These are phyloP conservation scores for Ephydatia muelleri DNA, from an alignment of 37 sponge, comb jelly and placozoan genomes.

Conservation along the genomic window DNA sequence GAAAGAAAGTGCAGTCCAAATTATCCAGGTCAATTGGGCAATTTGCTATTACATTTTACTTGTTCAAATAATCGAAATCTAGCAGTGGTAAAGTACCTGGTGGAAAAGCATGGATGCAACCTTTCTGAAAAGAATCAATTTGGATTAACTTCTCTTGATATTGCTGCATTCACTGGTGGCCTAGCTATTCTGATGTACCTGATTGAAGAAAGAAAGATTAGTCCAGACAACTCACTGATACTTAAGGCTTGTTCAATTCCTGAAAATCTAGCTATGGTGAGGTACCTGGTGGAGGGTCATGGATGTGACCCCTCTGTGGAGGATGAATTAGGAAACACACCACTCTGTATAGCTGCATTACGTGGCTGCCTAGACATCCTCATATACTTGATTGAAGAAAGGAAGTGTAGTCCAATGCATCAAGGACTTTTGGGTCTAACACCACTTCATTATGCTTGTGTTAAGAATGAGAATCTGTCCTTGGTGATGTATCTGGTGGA, in stretches of 20 bases:
- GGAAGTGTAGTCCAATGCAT: not conserved
- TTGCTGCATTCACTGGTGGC: slow-evolving; percentile 61
- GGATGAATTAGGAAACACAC: slow-evolving; percentile 41
- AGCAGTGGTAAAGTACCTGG: slow-evolving; percentile 15
- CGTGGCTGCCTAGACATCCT: slow-evolving; percentile 48
- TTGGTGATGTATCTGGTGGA: slow-evolving; percentile 13
- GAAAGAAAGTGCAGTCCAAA: not conserved
- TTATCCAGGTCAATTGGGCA: not conserved
- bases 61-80: not conserved
- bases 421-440: slow-evolving; percentile 47
- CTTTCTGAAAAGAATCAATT: slow-evolving; percentile 30
- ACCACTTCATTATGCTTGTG: slow-evolving; percentile 67
- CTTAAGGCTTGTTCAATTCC: too few relatives aligned
- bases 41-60: not conserved
- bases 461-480: slow-evolving; percentile 31
- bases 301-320: not conserved
- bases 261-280: slow-evolving; percentile 25
- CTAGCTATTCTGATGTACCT: slow-evolving; percentile 5
- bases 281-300: slow-evolving; percentile 12
- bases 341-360: slow-evolving; percentile 56
- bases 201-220: too few relatives aligned
- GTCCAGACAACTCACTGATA: too few relatives aligned
- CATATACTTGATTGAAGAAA: slow-evolving; percentile 14
- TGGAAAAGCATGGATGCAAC: slow-evolving; percentile 15
- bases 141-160: slow-evolving; percentile 54